These are phyloP conservation scores for Orius laevigatus DNA, from an alignment of 1,140 invertebrate genomes.

Conservation along the genomic window DNA sequence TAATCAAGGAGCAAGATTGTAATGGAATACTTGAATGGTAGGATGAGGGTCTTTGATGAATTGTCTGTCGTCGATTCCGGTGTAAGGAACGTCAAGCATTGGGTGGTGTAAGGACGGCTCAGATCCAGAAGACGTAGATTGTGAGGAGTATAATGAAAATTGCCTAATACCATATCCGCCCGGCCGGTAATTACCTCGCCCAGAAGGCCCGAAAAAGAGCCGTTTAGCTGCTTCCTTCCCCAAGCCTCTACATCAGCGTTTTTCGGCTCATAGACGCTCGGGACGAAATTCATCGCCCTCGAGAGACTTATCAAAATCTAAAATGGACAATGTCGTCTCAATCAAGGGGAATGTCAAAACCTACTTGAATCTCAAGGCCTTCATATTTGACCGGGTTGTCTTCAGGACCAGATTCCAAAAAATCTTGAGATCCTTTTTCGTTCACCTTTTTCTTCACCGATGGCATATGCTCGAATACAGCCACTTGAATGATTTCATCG, in stretches of 20 bases:
- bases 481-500: constrained; percentile 37
- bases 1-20: constrained; percentile 9
- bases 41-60: constrained; percentile 63
- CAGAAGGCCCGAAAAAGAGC: constrained; percentile 46
- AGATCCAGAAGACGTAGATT: constrained; percentile 53
- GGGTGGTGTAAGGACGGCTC: constrained; percentile 57
- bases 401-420: constrained; percentile 2
- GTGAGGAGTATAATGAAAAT: constrained; percentile 52
- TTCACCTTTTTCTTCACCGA: constrained; percentile 32
- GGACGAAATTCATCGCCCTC: constrained; percentile 48
- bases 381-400: constrained; percentile 14
- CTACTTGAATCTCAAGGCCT: constrained; percentile 47
- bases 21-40: constrained; percentile 51
- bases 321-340: constrained; percentile 17
- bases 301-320: constrained; percentile 49
- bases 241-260: constrained; percentile 41
- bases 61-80: constrained; percentile 60
- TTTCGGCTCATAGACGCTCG: constrained; percentile 41
- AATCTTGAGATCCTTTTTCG: not conserved
- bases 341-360: not conserved
- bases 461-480: constrained; percentile 51
- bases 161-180: constrained; percentile 57
- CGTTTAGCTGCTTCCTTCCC: constrained; percentile 41
- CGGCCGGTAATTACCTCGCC: constrained; percentile 47
- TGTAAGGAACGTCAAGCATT: constrained; percentile 68